Evolutionary conservation across 2,888 invertebrate species (phyloP), one percentile per base, ranked within the genome.

Genomic region (Rhyacophila evoluta): DNA sequence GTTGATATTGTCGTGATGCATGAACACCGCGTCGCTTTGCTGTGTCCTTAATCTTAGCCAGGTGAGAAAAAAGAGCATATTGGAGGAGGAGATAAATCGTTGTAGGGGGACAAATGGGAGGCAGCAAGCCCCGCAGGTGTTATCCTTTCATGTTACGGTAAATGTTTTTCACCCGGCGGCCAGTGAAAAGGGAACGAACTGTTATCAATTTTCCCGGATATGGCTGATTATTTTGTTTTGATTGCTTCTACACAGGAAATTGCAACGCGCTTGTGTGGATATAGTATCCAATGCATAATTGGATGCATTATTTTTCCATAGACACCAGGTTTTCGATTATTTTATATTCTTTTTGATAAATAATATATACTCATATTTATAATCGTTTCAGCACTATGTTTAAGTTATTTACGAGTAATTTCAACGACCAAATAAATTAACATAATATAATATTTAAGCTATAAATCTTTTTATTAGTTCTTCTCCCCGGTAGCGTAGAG

Each of bases 171-270:
- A 29, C 55, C 68, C 36, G 37, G 72, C 55, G 19, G 72, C 77
- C 74, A 79, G 68, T 76, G 76, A 73, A 76, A 75, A 75, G 29
- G 28, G 37, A 73, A 72, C 25, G 41, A 74, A 69, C 72, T 27
- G 75, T 79, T 81, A 79, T 81, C 81, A 79, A 77, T 81, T 81
- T 79, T 77, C 41, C 75, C 79, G 79, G 79, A 81, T 81, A 77
- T 72, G 78, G 75, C 77, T 79, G 74, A 81, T 81, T 81, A 79
- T 81, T 77, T 71, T 75, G 77, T 72, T 79, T 77, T 78, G 79
- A 81, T 80, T 78, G 75, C 77, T 33, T 71, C 36, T 29, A 38
- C 38, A 72, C 75, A 69, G 74, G 70, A 79, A 74, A 79, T 79
- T 79, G 76, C 74, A 79, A 39, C 38, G 25, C 37, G 55, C 33